Base-by-base conservation (phyloP, 92 coral and sea anemone genomes). In the Paramuricea clavata region DNA sequence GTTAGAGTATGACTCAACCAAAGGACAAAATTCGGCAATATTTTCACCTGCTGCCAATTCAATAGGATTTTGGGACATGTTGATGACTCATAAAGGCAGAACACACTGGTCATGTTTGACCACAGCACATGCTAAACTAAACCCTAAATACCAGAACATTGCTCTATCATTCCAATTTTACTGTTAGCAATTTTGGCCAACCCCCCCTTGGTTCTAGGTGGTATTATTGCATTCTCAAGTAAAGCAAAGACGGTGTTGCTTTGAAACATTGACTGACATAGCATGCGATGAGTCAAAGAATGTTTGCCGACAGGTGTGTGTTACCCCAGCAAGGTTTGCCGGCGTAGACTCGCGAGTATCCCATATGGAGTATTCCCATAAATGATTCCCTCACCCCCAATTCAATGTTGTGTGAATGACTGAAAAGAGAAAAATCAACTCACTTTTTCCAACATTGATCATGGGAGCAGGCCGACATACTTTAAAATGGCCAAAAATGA, bases 1-100 rank as follows among this genome's bases (percentile, higher is more conserved):
- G 8, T 3, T 21, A 60, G 68, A 21, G 78, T 56, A 72, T 39
- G 78, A 72, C 52, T 72, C 78, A 72, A 72, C 52, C 78, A 72
- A 72, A 72, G 78, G 87, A 54, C 81, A 81, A 78, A 87, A 87
- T 35, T 88, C 87, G 19, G 70, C 87, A 25, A 88, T 22, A 19
- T 82, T 82, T 33, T 56, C 57, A 57, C 83, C 83, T 22, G 71
- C 79, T 12, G 54, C 44, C 82, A 86, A 86, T 57, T 78, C 85
- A 25, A 86, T 67, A 11, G 81, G 69, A 23, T 25, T 44, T 6
- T 82, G 35, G 19, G 88, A 82, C 75, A 62, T 60, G 59, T 73
- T 82, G 36, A 73, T 71, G 35, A 68, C 76, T 17, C 83, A 68
- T 50, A 88, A 70, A 50, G 88, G 88, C 44, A 83, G 85, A 34